A percentile compares a stretch with the other conserved stretches of the same genome.
Evolutionary conservation across 2,797 vertebrate species (phyloP).

Genomic region (Scarus forsteni): DNA sequence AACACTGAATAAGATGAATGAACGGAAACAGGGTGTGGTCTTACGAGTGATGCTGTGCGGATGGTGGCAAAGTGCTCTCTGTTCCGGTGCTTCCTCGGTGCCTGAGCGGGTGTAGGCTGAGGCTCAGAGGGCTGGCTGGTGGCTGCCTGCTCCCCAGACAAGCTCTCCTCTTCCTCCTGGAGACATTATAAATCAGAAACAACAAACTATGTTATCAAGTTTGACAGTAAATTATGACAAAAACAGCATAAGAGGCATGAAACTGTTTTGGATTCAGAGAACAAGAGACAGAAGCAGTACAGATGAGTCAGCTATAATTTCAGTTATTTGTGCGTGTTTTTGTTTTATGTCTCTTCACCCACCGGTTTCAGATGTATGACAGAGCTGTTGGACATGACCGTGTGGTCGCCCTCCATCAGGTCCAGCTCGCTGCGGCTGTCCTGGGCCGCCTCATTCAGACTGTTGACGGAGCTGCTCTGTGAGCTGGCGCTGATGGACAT

Average conservation of each 20-base stretch:
- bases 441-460: slow-evolving; percentile 96
- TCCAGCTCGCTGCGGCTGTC: slow-evolving; percentile 95
- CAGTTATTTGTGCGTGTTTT: neutral
- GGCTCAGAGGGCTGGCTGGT: slow-evolving; percentile 89
- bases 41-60: slow-evolving; percentile 95
- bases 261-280: too few relatives aligned
- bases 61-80: slow-evolving; percentile 99
- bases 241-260: neutral
- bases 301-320: neutral
- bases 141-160: slow-evolving; percentile 89
- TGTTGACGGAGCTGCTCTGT: slow-evolving; percentile 99
- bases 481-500: slow-evolving; percentile 99
- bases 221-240: too few relatives aligned
- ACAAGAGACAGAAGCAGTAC: neutral
- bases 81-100: slow-evolving; percentile 95
- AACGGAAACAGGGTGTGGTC: slow-evolving; percentile 43
- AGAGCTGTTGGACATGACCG: slow-evolving; percentile 99
- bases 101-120: slow-evolving; percentile 87
- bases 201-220: neutral
- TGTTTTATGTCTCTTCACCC: slow-evolving; percentile 12
- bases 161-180: slow-evolving; percentile 93
- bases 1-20: neutral
- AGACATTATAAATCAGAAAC: slow-evolving; percentile 8
- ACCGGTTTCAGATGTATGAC: slow-evolving; percentile 93
- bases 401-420: slow-evolving; percentile 97